Base-by-base conservation (phyloP, 2,888 invertebrate species). In the Pasiphila rectangulata region DNA sequence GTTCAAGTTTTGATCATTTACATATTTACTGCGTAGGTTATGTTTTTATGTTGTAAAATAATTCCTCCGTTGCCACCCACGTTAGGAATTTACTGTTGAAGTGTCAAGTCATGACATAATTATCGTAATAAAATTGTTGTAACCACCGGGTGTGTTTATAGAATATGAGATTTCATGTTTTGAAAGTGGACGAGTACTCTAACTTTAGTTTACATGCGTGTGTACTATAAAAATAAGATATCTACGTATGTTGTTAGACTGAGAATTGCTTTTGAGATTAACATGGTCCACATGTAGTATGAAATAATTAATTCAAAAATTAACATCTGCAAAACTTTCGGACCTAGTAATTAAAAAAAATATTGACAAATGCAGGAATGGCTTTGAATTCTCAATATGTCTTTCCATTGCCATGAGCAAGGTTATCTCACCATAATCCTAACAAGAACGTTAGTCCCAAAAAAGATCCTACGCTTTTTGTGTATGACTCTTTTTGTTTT, bases 1-100 rank as follows among this genome's bases (percentile, higher is more conserved):
- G 23, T 23, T 38, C 40, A 29, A 34, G 37, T 47, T 57, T 56
- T 37, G 44, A 46, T 50, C 37, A 55, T 59, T 56, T 56, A 54
- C 55, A 57, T 61, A 51, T 59, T 46, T 42, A 55, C 53, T 51
- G 57, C 56, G 57, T 60, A 57, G 59, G 59, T 46, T 52, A 46
- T 52, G 46, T 55, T 55, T 51, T 53, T 57, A 46, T 49, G 47
- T 46, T 44, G 51, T 52, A 54, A 46, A 32, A 47, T 49, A 46
- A 37, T 40, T 36, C 37, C 34, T 46, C 37, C 19, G 23, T 21
- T 46, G 34, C 55, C 57, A 53, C 57, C 55, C 48, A 57, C 57
- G 30, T 17, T 27, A 23, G 34, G 38, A 46, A 51, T 54, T 50
- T 45, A 45, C 39, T 41, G 38, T 49, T 39, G 44, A 53, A 51